Evolutionary conservation across 2,797 vertebrate species (phyloP), one percentile per base, ranked within the genome.

Genomic region (Falco peregrinus): DNA sequence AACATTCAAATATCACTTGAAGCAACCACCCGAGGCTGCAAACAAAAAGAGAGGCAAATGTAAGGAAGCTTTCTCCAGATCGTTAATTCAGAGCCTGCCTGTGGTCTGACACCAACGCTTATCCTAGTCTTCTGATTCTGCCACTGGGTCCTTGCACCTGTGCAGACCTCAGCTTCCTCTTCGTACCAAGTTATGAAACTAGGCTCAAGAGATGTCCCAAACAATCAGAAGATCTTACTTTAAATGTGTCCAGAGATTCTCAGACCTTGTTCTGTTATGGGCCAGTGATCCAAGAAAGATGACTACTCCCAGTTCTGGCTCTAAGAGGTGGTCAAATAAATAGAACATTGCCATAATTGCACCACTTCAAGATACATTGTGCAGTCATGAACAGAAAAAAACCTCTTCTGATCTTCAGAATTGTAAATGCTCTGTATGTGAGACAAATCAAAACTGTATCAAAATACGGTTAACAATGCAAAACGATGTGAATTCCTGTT

Each of bases 401-500:
- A n/a, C 29, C 29, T 81, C 61, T 37, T 78, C 73, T 75, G n/a
- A 25, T 84, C 31, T 91, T 22, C 48, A 67, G 47, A 73, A 67
- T 3, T 86, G 35, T 78, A 76, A 89, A 81, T 63, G 8, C 25
- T 93, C 39, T 43, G 11, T 37, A 35, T 77, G 33, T 67, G 63
- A 91, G 60, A 53, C 29, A 70, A 94, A 89, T 61, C 84, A 43
- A 43, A 43, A 87, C 65, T 84, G 39, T 78, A 88, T 51, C 76
- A 80, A 90, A 93, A 96, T 87, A 56, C n/a, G 73, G 78, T 74
- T 95, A 89, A 67, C 63, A 90, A 65, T 77, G 28, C 14, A 67
- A 90, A 94, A 82, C 7, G 13, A 35, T 35, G 59, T 84, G 83
- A 96, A 83, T 87, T 74, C 41, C 93, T 96, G 93, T 76, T 94